Percentiles rank a stretch among this genome's conserved stretches.
phyloP scores from a whole-genome alignment of 92 coral and sea anemone species.

The Ricordea florida region DNA sequence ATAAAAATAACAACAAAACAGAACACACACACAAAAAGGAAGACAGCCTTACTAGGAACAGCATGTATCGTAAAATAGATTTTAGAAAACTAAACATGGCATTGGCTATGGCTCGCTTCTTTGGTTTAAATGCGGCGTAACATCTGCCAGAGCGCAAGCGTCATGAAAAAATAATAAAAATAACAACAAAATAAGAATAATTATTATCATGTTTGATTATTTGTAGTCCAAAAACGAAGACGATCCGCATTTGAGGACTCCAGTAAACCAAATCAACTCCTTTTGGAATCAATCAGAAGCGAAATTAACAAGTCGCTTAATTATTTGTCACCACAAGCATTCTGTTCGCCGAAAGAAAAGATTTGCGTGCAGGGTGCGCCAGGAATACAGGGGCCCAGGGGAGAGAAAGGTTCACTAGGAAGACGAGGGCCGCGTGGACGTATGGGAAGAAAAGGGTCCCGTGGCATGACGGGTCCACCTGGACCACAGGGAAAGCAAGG shows the following conservation, averaged over 20 bases:
- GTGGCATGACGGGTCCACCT: neutral
- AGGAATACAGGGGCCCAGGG: conserved; percentile 25
- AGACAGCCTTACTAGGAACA: no score
- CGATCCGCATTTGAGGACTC: neutral
- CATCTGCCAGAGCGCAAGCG: no score
- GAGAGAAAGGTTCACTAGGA: conserved; percentile 21
- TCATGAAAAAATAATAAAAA: no score
- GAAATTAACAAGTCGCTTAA: conserved; percentile 31
- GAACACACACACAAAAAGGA: no score
- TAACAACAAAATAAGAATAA: no score
- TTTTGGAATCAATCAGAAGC: neutral
- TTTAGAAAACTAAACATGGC: no score
- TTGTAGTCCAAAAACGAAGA: no score
- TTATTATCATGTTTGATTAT: no score
- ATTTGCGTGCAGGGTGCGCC: conserved; percentile 36
- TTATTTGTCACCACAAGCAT: neutral
- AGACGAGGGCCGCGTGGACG: conserved; percentile 20
- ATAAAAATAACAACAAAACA: no score
- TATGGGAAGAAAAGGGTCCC: conserved; percentile 24
- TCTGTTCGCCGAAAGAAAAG: neutral
- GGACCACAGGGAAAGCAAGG: conserved; percentile 25
- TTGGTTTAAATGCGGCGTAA: no score
- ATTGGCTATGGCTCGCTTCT: no score
- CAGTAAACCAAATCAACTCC: neutral
- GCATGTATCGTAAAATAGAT: no score